These are phyloP conservation scores for Willowsia nigromaculata DNA, from an alignment of 2,888 invertebrate genomes.

Conservation along the genomic window DNA sequence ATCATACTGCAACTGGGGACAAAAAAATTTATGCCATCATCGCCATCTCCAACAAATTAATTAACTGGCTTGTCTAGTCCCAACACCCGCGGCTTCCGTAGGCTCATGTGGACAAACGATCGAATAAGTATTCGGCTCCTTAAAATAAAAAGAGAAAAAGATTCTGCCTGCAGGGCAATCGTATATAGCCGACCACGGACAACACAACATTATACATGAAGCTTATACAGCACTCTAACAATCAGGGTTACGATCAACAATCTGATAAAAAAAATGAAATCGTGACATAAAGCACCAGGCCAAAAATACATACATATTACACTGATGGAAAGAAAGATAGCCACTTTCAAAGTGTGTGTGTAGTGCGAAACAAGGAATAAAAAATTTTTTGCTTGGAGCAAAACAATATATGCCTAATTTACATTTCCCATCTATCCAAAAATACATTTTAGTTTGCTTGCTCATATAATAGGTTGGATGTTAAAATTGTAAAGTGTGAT, in stretches of 20 bases:
- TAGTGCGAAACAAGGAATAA: not conserved
- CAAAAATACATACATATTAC: not conserved
- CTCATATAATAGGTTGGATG: not conserved
- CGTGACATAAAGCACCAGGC: not conserved
- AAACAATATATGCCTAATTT: slow-evolving; percentile 13
- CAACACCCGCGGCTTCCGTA: slow-evolving; percentile 18
- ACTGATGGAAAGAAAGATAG: not conserved
- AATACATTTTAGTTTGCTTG: too few species aligned
- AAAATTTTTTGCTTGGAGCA: slow-evolving; percentile 9
- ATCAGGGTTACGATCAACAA: not conserved
- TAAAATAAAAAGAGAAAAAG: not conserved
- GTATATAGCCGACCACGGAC: too few species aligned
- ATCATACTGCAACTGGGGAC: not conserved
- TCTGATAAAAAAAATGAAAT: not conserved
- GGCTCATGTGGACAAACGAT: not conserved
- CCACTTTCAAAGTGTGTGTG: not conserved
- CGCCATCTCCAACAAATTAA: slow-evolving; percentile 48
- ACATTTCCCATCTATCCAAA: not conserved
- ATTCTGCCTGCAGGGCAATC: not conserved
- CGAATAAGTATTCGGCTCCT: not conserved
- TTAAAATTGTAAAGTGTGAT: slow-evolving; percentile 42
- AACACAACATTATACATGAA: too few species aligned
- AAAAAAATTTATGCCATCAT: slow-evolving; percentile 2
- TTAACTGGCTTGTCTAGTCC: slow-evolving; percentile 48
- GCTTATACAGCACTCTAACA: not conserved